Conservation (phyloP, 2,888 invertebrate genomes). For the Dinocampus coccinellae region DNA sequence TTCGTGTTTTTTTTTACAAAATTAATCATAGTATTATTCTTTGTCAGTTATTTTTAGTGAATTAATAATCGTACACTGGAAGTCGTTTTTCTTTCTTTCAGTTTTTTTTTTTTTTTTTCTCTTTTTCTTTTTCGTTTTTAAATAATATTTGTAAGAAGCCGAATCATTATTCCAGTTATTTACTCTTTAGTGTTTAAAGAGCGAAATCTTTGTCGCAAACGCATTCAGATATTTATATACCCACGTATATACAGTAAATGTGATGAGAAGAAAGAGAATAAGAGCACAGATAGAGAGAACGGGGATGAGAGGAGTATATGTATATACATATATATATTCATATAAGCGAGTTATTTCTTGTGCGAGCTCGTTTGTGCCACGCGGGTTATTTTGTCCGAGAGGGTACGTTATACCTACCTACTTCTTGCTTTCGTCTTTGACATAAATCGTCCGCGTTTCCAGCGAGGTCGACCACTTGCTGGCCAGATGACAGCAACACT, state of each 20-base stretch:
- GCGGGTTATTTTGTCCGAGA: constrained; percentile 42
- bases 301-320: neutral
- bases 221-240: neutral
- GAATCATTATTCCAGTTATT: constrained; percentile 15
- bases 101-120: no score
- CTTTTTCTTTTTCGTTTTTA: no score
- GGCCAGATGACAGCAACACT: constrained; percentile 54
- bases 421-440: constrained; percentile 47
- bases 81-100: no score
- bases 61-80: no score
- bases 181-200: constrained; percentile 14
- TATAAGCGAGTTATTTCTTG: constrained; percentile 42
- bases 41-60: no score
- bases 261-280: neutral
- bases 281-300: neutral
- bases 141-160: neutral
- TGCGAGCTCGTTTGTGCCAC: constrained; percentile 39
- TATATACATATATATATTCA: neutral
- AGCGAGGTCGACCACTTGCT: constrained; percentile 55
- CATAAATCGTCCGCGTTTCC: constrained; percentile 50
- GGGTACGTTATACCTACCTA: constrained; percentile 19
- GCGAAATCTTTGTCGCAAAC: neutral
- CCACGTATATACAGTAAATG: neutral
- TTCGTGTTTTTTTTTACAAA: no score
- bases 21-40: no score